Base-by-base conservation (phyloP, 2,888 invertebrate genomes). In the Amorpha juglandis region DNA sequence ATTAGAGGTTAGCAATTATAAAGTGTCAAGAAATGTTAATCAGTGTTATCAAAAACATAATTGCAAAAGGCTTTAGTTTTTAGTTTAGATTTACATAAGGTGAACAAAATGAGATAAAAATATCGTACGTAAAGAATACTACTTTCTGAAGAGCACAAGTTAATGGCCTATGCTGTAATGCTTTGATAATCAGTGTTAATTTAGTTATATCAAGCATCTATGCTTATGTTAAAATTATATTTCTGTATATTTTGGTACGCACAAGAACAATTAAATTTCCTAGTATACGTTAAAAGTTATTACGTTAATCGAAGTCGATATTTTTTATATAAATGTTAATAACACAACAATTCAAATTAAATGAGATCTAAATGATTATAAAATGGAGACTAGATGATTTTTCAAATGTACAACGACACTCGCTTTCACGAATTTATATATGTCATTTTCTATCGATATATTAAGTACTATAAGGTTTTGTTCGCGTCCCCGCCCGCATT, bases 331-430 rank as follows among this genome's bases (percentile, higher is more conserved):
- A 4, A 35, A 16, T 55, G 12, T 38, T n/a, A 47, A n/a, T 47
- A 27, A 27, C 4, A 27, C 27, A 27, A 3, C 4, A 4, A 47
- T 16, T 19, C 9, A 50, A 50, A 1, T 45, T 12, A 45, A 38
- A 58, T 58, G 42, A 58, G 42, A 58, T 58, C 58, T 58, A 38
- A 58, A 19, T 42, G 16, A 58, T 42, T 52, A 16, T 58, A 38
- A 55, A 19, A 16, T 55, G 11, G 19, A 6, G 58, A 58, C 58
- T 58, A 58, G 58, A 58, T 58, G 6, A 27, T 19, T 58, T 38
- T 42, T 16, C 19, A 19, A 55, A 53, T 35, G 33, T 9, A 21
- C 38, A 38, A 52, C 38, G 19, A 6, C 38, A 6, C 7, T 19
- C 50, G 0, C 19, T 19, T 19, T 8, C 2, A 16, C 0, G 16